Evolutionary conservation across 2,113 vertebrate species (phyloP), one percentile per base, ranked within the genome.

Genomic region (Peromyscus polionotus): DNA sequence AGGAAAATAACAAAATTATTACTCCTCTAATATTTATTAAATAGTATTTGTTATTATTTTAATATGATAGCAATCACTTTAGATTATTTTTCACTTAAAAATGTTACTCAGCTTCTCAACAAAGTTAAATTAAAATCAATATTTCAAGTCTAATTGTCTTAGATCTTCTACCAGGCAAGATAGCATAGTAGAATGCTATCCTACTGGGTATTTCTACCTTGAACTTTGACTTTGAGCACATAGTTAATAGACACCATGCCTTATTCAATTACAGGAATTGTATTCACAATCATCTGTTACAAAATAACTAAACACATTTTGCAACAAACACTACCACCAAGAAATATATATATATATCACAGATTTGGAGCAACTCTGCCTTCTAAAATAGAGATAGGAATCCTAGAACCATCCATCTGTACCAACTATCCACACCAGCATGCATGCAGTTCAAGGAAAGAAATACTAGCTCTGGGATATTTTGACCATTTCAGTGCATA

Each of bases 1-100:
- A 57, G 68, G 28, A 67, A 67, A 86, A 68, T 86, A 51, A 94
- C n/a, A 77, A 65, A 90, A 76, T 48, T 77, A n/a, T 57, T 77
- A 16, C 92, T 79, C 73, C 13, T 95, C 5, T 63, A 59, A 80
- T 65, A 16, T 73, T 88, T 65, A 48, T 96, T 72, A 96, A 72
- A 17, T n/a, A 83, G 67, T 19, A 80, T 77, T 72, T 65, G 1
- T 45, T 84, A 51, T 76, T 90, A 12, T 65, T 57, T 59, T 97
- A 95, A 79, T 85, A 90, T 7, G 45, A 88, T 90, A 77, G 22
- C 24, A 48, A 19, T 57, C 57, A 81, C 93, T 72, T 95, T 80
- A 88, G 45, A 94, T 76, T 84, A 54, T 6, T 63, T 97, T 97
- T 98, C 93, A 89, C 95, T 93, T 85, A 72, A 98, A 95, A 26